These are phyloP conservation scores for Erpetoichthys calabaricus DNA, from an alignment of 2,797 vertebrate species.

Conservation along the genomic window DNA sequence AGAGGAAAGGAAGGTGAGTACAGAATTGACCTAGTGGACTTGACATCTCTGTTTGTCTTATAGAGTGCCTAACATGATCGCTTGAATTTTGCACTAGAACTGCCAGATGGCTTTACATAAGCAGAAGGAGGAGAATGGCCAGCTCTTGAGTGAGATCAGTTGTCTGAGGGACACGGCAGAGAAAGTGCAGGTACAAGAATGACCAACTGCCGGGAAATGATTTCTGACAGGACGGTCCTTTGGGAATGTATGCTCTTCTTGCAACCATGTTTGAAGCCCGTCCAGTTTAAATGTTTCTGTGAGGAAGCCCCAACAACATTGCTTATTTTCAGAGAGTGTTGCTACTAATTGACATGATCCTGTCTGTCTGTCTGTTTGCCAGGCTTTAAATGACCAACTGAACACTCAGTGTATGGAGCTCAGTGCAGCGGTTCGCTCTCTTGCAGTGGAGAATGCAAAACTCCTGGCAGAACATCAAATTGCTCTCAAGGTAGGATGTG, in stretches of 20 bases:
- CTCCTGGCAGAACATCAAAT: slow-evolving; percentile 34
- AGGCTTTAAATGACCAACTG: slow-evolving; percentile 43
- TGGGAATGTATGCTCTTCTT: too few relatives aligned
- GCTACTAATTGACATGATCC: too few relatives aligned
- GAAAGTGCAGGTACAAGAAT: slow-evolving; percentile 36
- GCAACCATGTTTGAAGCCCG: too few relatives aligned
- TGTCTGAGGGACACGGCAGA: slow-evolving; percentile 32
- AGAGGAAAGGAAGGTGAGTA: slow-evolving; percentile 45
- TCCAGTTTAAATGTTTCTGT: too few relatives aligned
- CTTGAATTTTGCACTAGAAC: slow-evolving; percentile 24
- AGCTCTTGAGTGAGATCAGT: slow-evolving; percentile 29
- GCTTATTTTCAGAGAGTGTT: too few relatives aligned
- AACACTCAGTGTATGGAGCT: slow-evolving; percentile 40
- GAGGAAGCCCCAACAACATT: too few relatives aligned
- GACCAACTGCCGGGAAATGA: too few relatives aligned
- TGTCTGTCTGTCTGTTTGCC: too few relatives aligned
- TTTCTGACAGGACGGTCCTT: too few relatives aligned
- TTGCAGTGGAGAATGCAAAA: slow-evolving; percentile 37
- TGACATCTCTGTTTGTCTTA: neutral
- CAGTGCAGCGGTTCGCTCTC: slow-evolving; percentile 27
- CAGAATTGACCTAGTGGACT: neutral
- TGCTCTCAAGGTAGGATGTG: slow-evolving; percentile 33
- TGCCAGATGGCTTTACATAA: slow-evolving; percentile 31
- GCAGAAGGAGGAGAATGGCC: slow-evolving; percentile 34
- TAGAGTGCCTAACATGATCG: slow-evolving; percentile 1